Evolutionary conservation across 1,140 invertebrate species (phyloP), one percentile per base, ranked within the genome.

Genomic region (Cotesia vestalis): DNA sequence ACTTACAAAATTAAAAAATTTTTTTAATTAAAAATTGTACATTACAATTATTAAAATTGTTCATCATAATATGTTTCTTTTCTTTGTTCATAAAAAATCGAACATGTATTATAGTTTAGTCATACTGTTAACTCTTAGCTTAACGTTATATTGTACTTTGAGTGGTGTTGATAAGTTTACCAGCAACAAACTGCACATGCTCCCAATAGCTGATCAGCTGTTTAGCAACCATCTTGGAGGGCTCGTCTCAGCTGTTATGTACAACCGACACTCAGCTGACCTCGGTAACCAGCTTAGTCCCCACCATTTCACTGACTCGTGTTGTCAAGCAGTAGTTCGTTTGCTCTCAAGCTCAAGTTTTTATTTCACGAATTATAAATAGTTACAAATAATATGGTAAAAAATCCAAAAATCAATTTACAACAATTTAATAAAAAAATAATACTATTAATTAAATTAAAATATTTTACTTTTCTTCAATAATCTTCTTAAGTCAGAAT

Each of bases 221-320:
- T 84, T 85, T 76, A 66, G 64, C 81, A 14, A 82, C 81, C 82
- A 85, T 83, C 79, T 84, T 83, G 78, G 77, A 82, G 79, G 78
- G 80, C 80, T 80, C 80, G 80, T 75, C 74, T 73, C 76, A 71
- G 71, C 78, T 72, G 71, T 27, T 27, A 27, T 2, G 27, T 72
- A 64, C 27, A 46, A 35, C 53, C 63, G 20, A 27, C 55, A 59
- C 79, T 84, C 83, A 83, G 83, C 84, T 85, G 84, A 82, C 80
- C 81, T 79, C 80, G 80, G 69, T 76, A 75, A 67, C 74, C 74
- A 72, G 17, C 57, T 66, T 71, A 72, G 71, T 76, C 76, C 40
- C 53, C 35, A 34, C 63, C 35, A 17, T 73, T 51, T 40, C 40
- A 51, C 57, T 36, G 34, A 17, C 27, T 40, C 38, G 38, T 64